Evolutionary conservation across 64 coral and sea anemone species (phyloP), one percentile per base, ranked within the genome.

Genomic region (Hydrozoanthus tunicans): DNA sequence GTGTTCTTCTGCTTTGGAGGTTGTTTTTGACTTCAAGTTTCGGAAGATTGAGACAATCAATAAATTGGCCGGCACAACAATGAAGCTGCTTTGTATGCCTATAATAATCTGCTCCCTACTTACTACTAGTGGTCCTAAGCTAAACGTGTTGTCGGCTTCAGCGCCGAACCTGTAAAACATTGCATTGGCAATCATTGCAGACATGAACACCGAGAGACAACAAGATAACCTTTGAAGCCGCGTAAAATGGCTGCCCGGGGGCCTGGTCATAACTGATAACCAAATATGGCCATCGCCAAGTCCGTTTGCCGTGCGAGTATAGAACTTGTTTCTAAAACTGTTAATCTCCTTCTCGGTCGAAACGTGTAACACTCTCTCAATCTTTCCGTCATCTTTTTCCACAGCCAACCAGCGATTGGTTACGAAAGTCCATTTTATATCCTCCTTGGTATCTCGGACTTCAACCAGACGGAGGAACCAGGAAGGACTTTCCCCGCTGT

Each of bases 121-220:
- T 7, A 98, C 5, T 9, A 93, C 77, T n/a, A 98, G 51, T 7
- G 96, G 93, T 52, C 96, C 96, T n/a, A 98, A 72, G 7, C 85
- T 78, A 51, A 98, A 98, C 27, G 96, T 81, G 51, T 91, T 66
- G 6, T 81, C 90, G 14, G 91, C 61, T 58, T 94, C 96, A 27
- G 89, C 91, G 12, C 96, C 96, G 66, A 98, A 95, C 9, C 88
- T 91, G 55, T 98, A 98, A 72, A 98, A 98, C 93, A 98, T 95
- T 8, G 96, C 96, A 67, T 95, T 98, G 5, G 96, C 90, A 4
- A 98, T 79, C 96, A 98, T 95, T 20, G 91, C 93, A 15, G 93
- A 89, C 91, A 95, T 90, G 62, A 98, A 73, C 6, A 98, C 69
- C 5, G 89, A 98, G 4, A 95, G 76, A 62, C 96, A 98, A 79